Percentiles rank a stretch among this genome's conserved stretches.
phyloP scores from a whole-genome alignment of 2,888 invertebrate species.

The Fragum sueziense region DNA sequence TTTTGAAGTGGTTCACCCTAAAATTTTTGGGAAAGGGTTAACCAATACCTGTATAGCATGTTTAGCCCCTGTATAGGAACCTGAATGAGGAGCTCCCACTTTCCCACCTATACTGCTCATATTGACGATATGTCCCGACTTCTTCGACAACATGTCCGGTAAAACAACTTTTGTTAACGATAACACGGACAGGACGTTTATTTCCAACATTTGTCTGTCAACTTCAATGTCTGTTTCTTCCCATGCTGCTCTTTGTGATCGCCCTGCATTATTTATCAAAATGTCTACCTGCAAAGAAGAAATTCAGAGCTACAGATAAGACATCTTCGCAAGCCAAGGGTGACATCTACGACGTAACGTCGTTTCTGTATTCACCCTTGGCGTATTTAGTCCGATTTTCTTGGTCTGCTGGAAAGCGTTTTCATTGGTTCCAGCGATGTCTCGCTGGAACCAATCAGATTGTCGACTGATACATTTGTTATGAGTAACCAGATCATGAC shows the following conservation, averaged over 20 bases:
- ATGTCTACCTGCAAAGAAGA: constrained; percentile 86
- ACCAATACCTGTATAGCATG: constrained; percentile 90
- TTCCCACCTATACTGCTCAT: constrained; percentile 90
- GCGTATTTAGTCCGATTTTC: too few species aligned
- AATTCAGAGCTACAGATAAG: too few species aligned
- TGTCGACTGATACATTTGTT: too few species aligned
- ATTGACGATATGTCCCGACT: constrained; percentile 88
- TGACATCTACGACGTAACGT: too few species aligned
- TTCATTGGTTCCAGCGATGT: too few species aligned
- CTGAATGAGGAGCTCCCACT: constrained; percentile 80
- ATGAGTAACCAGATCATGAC: too few species aligned
- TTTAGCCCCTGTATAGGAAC: constrained; percentile 87
- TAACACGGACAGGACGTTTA: constrained; percentile 90
- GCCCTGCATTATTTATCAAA: constrained; percentile 91
- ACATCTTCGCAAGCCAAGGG: too few species aligned
- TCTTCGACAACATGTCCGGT: constrained; percentile 84
- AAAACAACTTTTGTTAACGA: constrained; percentile 88
- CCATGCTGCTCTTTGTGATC: constrained; percentile 90
- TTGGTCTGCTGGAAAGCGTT: too few species aligned
- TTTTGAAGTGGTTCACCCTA: too few species aligned
- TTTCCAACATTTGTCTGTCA: constrained; percentile 89
- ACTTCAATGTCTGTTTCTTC: constrained; percentile 88
- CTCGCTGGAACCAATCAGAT: too few species aligned
- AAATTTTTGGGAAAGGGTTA: too few species aligned
- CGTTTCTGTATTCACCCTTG: too few species aligned